Conservation (phyloP, 2,888 invertebrate genomes). For the Ommatoiulus sabulosus region DNA sequence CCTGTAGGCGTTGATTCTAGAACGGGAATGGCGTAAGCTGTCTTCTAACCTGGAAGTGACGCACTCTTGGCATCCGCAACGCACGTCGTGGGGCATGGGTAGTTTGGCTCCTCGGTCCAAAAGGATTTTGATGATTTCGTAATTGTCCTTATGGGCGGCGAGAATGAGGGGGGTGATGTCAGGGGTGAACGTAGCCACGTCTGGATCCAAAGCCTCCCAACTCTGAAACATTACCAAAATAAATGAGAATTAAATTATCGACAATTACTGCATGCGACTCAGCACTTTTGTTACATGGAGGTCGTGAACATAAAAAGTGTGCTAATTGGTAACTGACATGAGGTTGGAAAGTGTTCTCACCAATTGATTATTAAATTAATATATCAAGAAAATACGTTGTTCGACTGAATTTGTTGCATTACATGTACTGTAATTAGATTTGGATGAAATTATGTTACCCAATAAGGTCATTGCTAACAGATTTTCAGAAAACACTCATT, state of each 20-base stretch:
- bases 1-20: conserved; percentile 96
- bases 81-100: conserved; percentile 94
- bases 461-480: too few relatives aligned
- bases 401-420: too few relatives aligned
- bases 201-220: conserved; percentile 91
- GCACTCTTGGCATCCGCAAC: conserved; percentile 96
- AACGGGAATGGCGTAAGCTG: conserved; percentile 93
- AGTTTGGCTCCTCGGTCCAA: conserved; percentile 94
- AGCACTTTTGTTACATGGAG: too few relatives aligned
- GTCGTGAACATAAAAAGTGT: too few relatives aligned
- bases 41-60: conserved; percentile 91
- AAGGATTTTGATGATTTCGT: conserved; percentile 98
- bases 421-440: too few relatives aligned
- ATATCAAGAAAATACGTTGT: too few relatives aligned
- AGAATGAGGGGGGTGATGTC: conserved; percentile 97
- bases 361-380: too few relatives aligned
- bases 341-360: too few relatives aligned
- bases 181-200: conserved; percentile 94
- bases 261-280: too few relatives aligned
- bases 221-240: conserved; percentile 73
- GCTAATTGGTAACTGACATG: too few relatives aligned
- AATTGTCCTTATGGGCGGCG: conserved; percentile 97
- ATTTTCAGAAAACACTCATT: too few relatives aligned
- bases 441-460: too few relatives aligned
- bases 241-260: neutral